Evolutionary conservation across 92 coral and sea anemone species (phyloP), one percentile per base, ranked within the genome.

Genomic region (Actinostola sp.): DNA sequence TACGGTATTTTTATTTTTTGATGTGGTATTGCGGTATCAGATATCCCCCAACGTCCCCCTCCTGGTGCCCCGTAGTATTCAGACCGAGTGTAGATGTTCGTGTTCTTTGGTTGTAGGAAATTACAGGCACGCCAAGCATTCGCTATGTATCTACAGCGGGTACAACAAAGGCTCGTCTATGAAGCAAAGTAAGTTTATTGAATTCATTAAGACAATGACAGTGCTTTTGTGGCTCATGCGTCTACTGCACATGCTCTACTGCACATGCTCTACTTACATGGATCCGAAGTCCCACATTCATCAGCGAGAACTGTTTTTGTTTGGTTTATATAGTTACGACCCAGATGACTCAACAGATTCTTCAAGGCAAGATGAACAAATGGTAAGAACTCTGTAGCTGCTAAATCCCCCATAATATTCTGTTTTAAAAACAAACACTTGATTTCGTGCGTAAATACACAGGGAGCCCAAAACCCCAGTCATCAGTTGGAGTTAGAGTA

Each of bases 111-210:
- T 49, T 64, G 23, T 36, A 94, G 98, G 61, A 91, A 88, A 42
- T 85, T 94, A 6, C 98, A 94, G 75, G 98, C 98, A 9, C 89
- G 98, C n/a, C 93, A 91, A 61, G 98, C 98, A 0, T 94, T 94
- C 55, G 98, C 97, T 3, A 94, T 94, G 97, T 94, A 94, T 51
- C 80, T 94, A 21, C 98, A 88, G 34, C 89, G 98, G 30, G 98
- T 94, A 14, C 96, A 94, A 58, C 97, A 94, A 55, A 78, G 98
- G 45, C 84, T 94, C 11, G 61, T 91, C 32, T 84, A 85, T 25
- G 98, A 94, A 72, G 90, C 82, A 0, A 94, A 88, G 98, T 94
- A 67, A 43, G 81, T 31, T n/a, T n/a, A n/a, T n/a, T n/a, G n/a
- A n/a, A n/a, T n/a, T n/a, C n/a, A n/a, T n/a, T n/a, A n/a, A n/a